Base-by-base conservation (phyloP, 2,888 invertebrate genomes). In the Entomobrya multifasciata region DNA sequence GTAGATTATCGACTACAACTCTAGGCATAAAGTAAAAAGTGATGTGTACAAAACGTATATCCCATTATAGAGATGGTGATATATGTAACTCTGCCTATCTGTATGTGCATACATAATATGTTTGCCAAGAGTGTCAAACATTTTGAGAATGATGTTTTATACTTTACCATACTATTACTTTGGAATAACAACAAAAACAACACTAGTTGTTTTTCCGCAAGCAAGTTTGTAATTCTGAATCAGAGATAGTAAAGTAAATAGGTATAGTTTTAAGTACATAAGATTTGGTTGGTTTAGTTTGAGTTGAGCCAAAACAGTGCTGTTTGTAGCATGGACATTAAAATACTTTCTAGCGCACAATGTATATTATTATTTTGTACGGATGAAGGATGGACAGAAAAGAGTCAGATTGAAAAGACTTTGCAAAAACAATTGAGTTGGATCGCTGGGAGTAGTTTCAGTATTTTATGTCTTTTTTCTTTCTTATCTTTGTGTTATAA, bases 1-100 rank as follows among this genome's bases (percentile, higher is more conserved):
- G 77, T 77, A 82, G 74, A 62, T 62, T 82, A 82, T 62, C 82
- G 8, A 82, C n/a, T n/a, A n/a, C n/a, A n/a, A n/a, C n/a, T n/a
- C n/a, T n/a, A n/a, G n/a, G n/a, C n/a, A n/a, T n/a, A n/a, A n/a
- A n/a, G n/a, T n/a, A 77, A 55, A 67, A 74, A 74, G 74, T 72
- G 52, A 60, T 57, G 60, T 67, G 44, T 77, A 41, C 60, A 41
- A 77, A 44, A 36, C 55, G 15, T 57, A 77, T 60, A 27, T 36
- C 25, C 36, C 30, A 74, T 52, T 20, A 52, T 74, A 36, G 65
- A n/a, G 65, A 20, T 65, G 65, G 36, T 67, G n/a, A 52, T 76
- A 47, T n/a, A n/a, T n/a, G n/a, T n/a, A n/a, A n/a, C n/a, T n/a
- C n/a, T n/a, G n/a, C n/a, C 55, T 36, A 55, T 22, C 52, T 55